These are phyloP conservation scores for Orchesella cincta DNA, from an alignment of 1,140 invertebrate genomes.

Conservation along the genomic window DNA sequence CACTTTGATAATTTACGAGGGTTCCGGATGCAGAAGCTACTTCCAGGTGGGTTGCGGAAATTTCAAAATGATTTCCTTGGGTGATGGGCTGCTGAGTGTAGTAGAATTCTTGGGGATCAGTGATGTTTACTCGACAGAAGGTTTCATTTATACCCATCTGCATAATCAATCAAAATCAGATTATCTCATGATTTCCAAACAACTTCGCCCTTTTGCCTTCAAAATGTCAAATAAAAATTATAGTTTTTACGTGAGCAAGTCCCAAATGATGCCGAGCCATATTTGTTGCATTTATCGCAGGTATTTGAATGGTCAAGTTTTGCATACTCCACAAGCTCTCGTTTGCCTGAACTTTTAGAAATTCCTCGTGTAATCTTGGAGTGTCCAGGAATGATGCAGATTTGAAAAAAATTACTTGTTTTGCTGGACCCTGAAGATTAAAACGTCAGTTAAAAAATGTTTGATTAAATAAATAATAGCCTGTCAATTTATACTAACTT, in stretches of 20 bases:
- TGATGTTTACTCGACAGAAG: conserved; percentile 26
- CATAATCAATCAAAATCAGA: neutral
- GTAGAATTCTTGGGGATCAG: neutral
- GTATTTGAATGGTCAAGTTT: conserved; percentile 32
- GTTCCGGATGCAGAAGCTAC: conserved; percentile 31
- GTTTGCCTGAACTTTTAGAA: conserved; percentile 8
- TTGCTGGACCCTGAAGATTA: conserved; percentile 20
- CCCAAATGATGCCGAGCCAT: conserved; percentile 11
- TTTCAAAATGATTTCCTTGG: conserved; percentile 39
- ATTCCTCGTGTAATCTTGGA: conserved; percentile 4
- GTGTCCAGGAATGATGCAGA: conserved; percentile 18
- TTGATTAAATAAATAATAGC: neutral
- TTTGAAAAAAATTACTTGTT: conserved; percentile 33
- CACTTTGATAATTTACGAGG: conserved; percentile 21
- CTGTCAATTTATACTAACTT: neutral
- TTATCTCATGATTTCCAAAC: neutral
- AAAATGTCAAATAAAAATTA: neutral
- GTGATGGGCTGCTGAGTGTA: conserved; percentile 35
- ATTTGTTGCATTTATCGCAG: conserved; percentile 38
- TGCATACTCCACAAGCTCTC: neutral
- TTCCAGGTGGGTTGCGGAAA: conserved; percentile 26
- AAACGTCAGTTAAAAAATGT: neutral
- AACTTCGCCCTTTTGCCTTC: conserved; percentile 1
- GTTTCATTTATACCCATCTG: conserved; percentile 39
- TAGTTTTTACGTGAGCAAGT: neutral